Base-by-base conservation (phyloP, 2,888 invertebrate species). In the Liposcelis brunnea region DNA sequence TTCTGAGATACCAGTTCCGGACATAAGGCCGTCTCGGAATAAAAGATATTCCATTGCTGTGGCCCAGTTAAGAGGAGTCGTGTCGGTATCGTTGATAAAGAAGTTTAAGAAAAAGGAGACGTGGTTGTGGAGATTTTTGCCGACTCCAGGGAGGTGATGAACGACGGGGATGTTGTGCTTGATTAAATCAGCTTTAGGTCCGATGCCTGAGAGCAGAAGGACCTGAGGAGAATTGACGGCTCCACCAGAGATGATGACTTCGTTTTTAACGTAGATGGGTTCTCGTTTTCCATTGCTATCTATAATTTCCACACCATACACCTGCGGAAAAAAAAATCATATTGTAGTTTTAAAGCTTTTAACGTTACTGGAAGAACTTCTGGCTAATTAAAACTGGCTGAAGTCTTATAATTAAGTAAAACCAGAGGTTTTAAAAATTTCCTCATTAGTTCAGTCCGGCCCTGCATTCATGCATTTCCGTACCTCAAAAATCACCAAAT, bases 141-240 rank as follows among this genome's bases (percentile, higher is more conserved):
- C 90, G 8, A 90, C 90, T 0, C 80, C 79, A 0, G 84, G 84
- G 33, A 89, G 67, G 56, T 78, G 67, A 54, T 80, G 80, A 2
- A 85, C 63, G 1, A 76, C 66, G 0, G 74, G 73, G 0, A 86
- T 73, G 15, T 80, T 67, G 2, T 69, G 64, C 21, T 56, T 47
- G 10, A 70, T 54, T 14, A 90, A 66, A 12, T 87, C 81, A 1
- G 74, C 74, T 2, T 71, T 71, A 26, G 83, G 83, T 0, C 90
- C 90, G 10, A 94, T 71, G 8, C 95, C 95, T 52, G 91, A 91
- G 35, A 91, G 71, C 56, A 94, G 71, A 11, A 97, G 73, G 40
- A 97, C 67, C 60, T 97, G 95, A 0, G 95, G 94, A 0, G 93
- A 85, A 52, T 89, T 94, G 1, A 97, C 84, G 10, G 95, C 84